These are phyloP conservation scores for Epizoanthus stellaris DNA, from an alignment of 92 coral and sea anemone genomes.

Conservation along the genomic window DNA sequence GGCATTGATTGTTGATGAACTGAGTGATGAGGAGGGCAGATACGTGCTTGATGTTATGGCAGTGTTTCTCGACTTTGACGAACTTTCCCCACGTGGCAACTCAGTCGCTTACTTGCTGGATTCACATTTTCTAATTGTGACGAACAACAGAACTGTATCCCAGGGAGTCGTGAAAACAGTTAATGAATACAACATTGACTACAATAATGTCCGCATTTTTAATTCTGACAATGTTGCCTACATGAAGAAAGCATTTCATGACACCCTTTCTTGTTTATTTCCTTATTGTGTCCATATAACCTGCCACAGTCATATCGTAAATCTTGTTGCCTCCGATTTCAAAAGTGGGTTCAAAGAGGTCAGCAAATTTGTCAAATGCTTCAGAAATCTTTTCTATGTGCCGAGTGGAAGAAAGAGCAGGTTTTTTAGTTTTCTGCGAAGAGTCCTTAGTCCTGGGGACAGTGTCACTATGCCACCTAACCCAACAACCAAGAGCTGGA, in stretches of 20 bases:
- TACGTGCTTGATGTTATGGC: neutral
- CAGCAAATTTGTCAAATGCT: constrained; percentile 41
- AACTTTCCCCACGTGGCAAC: too few relatives aligned
- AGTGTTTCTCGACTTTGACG: neutral
- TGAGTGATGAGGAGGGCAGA: constrained; percentile 44
- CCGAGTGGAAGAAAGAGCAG: constrained; percentile 62
- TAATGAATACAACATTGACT: constrained; percentile 21
- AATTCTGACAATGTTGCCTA: constrained; percentile 52
- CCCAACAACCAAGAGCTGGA: constrained; percentile 48
- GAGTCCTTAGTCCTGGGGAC: constrained; percentile 20
- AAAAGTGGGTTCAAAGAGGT: constrained; percentile 41
- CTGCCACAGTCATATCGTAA: constrained; percentile 44
- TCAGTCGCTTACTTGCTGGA: too few relatives aligned
- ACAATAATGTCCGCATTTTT: constrained; percentile 42
- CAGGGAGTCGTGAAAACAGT: neutral
- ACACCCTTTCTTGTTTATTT: constrained; percentile 56
- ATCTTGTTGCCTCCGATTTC: constrained; percentile 44
- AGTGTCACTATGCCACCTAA: constrained; percentile 42
- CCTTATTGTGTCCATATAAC: constrained; percentile 61
- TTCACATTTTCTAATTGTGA: too few relatives aligned
- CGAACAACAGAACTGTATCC: too few relatives aligned
- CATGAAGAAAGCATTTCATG: constrained; percentile 42
- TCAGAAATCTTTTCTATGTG: constrained; percentile 42
- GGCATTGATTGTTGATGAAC: constrained; percentile 66
- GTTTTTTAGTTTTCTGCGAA: constrained; percentile 42